Conservation (phyloP, 2,797 vertebrate genomes). For the Pipistrellus nathusii region DNA sequence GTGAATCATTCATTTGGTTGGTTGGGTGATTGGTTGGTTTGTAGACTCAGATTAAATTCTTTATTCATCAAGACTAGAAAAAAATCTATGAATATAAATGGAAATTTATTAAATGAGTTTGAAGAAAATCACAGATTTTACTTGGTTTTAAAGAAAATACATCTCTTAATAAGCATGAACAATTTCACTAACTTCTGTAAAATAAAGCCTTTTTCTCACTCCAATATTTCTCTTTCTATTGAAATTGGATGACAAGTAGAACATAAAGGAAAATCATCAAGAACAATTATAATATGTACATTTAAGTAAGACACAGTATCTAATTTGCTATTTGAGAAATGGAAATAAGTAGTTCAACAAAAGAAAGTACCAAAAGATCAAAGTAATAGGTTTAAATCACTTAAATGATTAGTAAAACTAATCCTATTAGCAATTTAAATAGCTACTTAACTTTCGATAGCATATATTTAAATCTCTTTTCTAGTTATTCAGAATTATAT, state of each 20-base stretch:
- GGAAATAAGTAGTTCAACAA: constrained; percentile 51
- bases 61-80: constrained; percentile 41
- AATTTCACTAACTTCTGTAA: constrained; percentile 54
- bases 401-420: constrained; percentile 58
- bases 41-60: constrained; percentile 13
- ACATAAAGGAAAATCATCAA: constrained; percentile 41
- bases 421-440: constrained; percentile 42
- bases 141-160: constrained; percentile 61
- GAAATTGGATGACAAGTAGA: constrained; percentile 56
- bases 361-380: constrained; percentile 24
- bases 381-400: constrained; percentile 30
- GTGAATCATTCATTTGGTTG: constrained; percentile 20
- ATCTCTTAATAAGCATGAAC: constrained; percentile 55
- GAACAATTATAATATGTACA: constrained; percentile 43
- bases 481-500: constrained; percentile 20
- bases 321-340: constrained; percentile 61
- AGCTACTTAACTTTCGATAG: constrained; percentile 17
- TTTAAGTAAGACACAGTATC: constrained; percentile 34
- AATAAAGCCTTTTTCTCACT: constrained; percentile 42
- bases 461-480: constrained; percentile 57
- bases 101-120: constrained; percentile 61
- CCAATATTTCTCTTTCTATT: constrained; percentile 50
- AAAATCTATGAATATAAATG: constrained; percentile 52
- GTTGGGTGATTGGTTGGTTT: constrained; percentile 36
- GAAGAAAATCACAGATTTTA: constrained; percentile 65